These are phyloP conservation scores for Toxostoma redivivum DNA, from an alignment of 2,113 vertebrate species.

Conservation along the genomic window DNA sequence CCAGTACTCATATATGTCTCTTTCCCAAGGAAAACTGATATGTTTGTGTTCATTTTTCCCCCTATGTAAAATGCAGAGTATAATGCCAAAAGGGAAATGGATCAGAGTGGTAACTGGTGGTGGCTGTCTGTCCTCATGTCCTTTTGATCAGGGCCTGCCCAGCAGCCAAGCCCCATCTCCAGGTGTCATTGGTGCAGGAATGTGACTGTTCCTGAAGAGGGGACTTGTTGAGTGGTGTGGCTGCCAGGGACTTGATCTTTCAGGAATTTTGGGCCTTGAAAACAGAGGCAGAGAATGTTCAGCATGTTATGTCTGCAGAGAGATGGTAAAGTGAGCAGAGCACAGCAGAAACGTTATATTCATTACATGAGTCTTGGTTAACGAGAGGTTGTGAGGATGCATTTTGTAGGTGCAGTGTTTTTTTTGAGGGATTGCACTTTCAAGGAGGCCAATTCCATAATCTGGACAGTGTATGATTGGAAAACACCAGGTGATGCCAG, in stretches of 20 bases:
- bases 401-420: not conserved
- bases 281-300: not conserved
- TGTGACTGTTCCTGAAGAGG: not conserved
- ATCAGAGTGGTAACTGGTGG: not conserved
- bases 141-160: not conserved
- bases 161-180: not conserved
- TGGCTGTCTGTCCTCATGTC: not conserved
- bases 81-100: not conserved
- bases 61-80: not conserved
- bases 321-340: not conserved
- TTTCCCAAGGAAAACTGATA: not conserved
- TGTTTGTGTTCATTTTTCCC: not conserved
- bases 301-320: not conserved
- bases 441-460: not conserved
- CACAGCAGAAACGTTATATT: not conserved
- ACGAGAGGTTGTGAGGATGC: fast-evolving
- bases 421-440: not conserved
- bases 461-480: not conserved
- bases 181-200: not conserved
- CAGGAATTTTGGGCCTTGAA: not conserved
- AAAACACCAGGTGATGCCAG: not conserved
- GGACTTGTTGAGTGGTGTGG: not conserved
- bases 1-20: not conserved
- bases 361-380: fast-evolving
- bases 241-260: not conserved